Evolutionary conservation across 1,140 invertebrate species (phyloP), one percentile per base, ranked within the genome.

Genomic region (Philaenus spumarius): DNA sequence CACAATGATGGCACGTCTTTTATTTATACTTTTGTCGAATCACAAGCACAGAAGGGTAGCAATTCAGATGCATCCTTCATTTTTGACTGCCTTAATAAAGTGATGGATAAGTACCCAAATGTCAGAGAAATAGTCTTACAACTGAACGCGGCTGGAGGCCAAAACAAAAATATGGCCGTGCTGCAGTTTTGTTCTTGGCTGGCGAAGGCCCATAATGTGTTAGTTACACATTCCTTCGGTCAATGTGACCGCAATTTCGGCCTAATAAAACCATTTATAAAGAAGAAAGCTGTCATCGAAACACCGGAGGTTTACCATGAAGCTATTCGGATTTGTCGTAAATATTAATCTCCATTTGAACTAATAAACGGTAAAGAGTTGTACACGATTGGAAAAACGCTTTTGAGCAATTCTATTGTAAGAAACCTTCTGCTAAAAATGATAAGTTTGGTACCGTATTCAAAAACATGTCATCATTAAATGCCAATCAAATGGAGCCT

Each of bases 1-100:
- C 59, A n/a, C n/a, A n/a, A n/a, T n/a, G n/a, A n/a, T n/a, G n/a
- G n/a, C n/a, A n/a, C n/a, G n/a, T n/a, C n/a, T 4, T 56, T 20
- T 50, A 30, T 56, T 7, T 60, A 60, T 24, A 43, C n/a, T 6
- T 60, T 55, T 47, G 2, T 56, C 2, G 59, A 60, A 23, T 22
- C 19, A 1, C 17, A 60, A 23, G 52, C 37, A 9, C 20, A 55
- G 26, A 60, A 60, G 26, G 52, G 52, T 30, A 12, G 14, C 11
- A 35, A 60, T 20, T 30, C 15, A n/a, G n/a, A n/a, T n/a, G n/a
- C n/a, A n/a, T n/a, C n/a, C n/a, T n/a, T n/a, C n/a, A n/a, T n/a
- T n/a, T n/a, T n/a, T n/a, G n/a, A n/a, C n/a, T n/a, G n/a, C n/a
- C 3, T 52, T 5, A 4, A n/a, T 2, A 52, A 52, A 52, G 17